A percentile compares a stretch with the other conserved stretches of the same genome.
Evolutionary conservation across 2,888 invertebrate species (phyloP).

Genomic region (Gonocerus acuteangulatus): DNA sequence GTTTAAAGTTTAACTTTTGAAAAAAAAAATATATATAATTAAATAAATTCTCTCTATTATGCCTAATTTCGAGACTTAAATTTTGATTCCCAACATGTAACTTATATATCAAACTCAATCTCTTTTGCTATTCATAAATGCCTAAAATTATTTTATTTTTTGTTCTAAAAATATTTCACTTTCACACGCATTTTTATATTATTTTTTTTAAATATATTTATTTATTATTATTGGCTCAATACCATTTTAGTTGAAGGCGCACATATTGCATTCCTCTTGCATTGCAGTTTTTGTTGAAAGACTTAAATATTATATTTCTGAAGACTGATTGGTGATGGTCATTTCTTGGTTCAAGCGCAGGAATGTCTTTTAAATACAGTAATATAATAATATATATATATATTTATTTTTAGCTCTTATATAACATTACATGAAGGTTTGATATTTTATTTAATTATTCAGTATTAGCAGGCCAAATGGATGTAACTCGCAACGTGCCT

Average conservation of each 20-base stretch:
- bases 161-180: neutral
- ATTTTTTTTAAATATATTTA: neutral
- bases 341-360: conserved; percentile 32
- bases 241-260: conserved; percentile 26
- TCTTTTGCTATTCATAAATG: too few relatives aligned
- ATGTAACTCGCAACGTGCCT: conserved; percentile 35
- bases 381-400: conserved; percentile 20
- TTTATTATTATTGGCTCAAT: conserved; percentile 22
- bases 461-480: conserved; percentile 36
- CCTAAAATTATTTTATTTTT: too few relatives aligned
- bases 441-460: conserved; percentile 33
- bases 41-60: conserved; percentile 10
- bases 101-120: too few relatives aligned
- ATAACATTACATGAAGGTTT: conserved; percentile 26
- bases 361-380: conserved; percentile 28
- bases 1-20: conserved; percentile 15
- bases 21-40: neutral
- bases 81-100: too few relatives aligned
- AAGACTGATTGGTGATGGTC: conserved; percentile 37
- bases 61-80: neutral
- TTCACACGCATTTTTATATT: conserved; percentile 14
- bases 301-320: conserved; percentile 30
- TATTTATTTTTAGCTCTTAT: conserved; percentile 28
- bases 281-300: conserved; percentile 29
- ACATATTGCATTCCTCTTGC: conserved; percentile 29